These are phyloP conservation scores for Diadromus collaris DNA, from an alignment of 2,888 invertebrate genomes.

Conservation along the genomic window DNA sequence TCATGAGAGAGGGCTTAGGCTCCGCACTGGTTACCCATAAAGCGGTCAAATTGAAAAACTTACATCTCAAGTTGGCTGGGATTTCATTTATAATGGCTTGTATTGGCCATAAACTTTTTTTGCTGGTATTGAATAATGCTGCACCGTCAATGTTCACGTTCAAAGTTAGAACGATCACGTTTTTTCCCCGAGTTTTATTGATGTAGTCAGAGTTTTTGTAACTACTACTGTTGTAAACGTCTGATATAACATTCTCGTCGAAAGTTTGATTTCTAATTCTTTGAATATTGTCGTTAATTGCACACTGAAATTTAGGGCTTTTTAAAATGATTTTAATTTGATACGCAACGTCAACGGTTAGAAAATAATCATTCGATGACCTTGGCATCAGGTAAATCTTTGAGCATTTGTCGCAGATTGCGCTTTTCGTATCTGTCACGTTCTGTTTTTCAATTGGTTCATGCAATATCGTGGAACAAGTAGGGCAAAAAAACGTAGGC, in stretches of 20 bases:
- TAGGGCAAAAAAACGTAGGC: constrained; percentile 15
- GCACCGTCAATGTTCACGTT: constrained; percentile 59
- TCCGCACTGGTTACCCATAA: constrained; percentile 56
- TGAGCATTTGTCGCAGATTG: constrained; percentile 1
- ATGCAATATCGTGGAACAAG: constrained; percentile 1
- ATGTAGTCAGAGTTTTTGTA: constrained; percentile 39
- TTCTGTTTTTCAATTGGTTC: constrained; percentile 1
- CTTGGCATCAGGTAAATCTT: background rate
- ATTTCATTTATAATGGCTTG: constrained; percentile 58
- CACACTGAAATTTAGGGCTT: constrained; percentile 22
- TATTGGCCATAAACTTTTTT: constrained; percentile 56
- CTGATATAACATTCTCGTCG: constrained; percentile 24
- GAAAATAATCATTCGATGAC: constrained; percentile 43
- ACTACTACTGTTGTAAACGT: constrained; percentile 42
- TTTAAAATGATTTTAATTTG: constrained; percentile 45
- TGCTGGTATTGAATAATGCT: constrained; percentile 42
- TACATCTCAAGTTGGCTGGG: constrained; percentile 52
- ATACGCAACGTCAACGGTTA: constrained; percentile 52
- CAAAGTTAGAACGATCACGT: constrained; percentile 46
- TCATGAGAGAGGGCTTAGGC: too few species aligned
- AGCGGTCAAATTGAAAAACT: constrained; percentile 50
- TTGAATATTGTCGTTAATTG: constrained; percentile 20
- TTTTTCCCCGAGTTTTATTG: constrained; percentile 5
- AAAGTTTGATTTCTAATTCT: background rate
- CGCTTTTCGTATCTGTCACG: background rate